Base-by-base conservation (phyloP, 2,113 vertebrate species). In the Neogale vison region DNA sequence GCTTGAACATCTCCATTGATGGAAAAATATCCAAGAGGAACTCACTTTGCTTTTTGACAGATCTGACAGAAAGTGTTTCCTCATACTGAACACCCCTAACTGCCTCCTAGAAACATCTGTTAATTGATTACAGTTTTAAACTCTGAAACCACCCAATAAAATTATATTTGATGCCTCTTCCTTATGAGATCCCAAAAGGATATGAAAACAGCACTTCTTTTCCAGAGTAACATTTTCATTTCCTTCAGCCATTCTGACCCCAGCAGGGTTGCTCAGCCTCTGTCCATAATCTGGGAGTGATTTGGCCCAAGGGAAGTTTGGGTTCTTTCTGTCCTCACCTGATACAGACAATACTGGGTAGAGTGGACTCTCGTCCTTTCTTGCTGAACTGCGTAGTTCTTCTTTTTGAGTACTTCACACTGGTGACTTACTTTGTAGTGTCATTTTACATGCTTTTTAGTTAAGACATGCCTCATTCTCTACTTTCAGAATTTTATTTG, bases 121-220 rank as follows among this genome's bases (percentile, higher is more conserved):
- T 95, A 47, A 84, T 95, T 91, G 67, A 77, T 88, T 85, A 39
- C 39, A 90, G 21, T 97, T 92, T 96, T 93, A 92, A 82, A 36
- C 21, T 96, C 76, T 52, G 26, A 96, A 91, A 42, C 50, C 29
- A 91, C 72, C 59, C 12, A 59, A 34, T 21, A 95, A 65, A 97
- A 77, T 77, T 89, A 67, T 39, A 8, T 45, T 45, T 77, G 47
- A 42, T 89, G 10, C 23, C 34, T 79, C 55, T 71, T 90, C 24
- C 11, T 97, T 88, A 87, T 45, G 71, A 94, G 61, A 59, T 29
- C 6, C 45, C 47, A 47, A 91, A 76, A 39, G 23, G 21, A 29
- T 92, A 23, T 55, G 82, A 72, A 91, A 95, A 91, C 0, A 91
- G 15, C 21, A 65, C 84, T 85, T 79, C 59, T 85, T 95, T 93